Percentiles rank a stretch among this genome's conserved stretches.
phyloP scores from a whole-genome alignment of 1,140 invertebrate genomes.

The Hylaeus volcanicus region DNA sequence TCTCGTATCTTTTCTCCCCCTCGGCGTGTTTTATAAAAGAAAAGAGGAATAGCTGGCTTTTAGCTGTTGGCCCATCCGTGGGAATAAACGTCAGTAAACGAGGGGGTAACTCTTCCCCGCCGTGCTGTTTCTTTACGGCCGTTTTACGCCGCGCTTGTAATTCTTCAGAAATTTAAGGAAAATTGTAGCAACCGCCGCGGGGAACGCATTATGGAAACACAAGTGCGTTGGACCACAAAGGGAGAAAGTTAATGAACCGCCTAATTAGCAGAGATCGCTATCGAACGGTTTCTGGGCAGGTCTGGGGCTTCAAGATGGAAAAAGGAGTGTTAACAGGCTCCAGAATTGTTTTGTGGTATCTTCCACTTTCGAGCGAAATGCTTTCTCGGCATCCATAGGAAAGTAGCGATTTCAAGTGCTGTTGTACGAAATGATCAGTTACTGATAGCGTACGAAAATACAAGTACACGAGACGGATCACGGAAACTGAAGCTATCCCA shows the following conservation, averaged over 20 bases:
- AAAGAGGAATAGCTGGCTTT: slow-evolving; percentile 38
- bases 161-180: not conserved
- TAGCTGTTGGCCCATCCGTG: not conserved
- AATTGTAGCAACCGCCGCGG: not conserved
- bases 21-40: slow-evolving; percentile 29
- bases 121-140: not conserved
- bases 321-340: not conserved
- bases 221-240: not conserved
- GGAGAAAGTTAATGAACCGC: too few relatives aligned
- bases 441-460: too few relatives aligned
- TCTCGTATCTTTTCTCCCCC: not conserved
- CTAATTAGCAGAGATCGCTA: not conserved
- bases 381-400: too few relatives aligned
- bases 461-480: too few relatives aligned
- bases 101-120: slow-evolving; percentile 1
- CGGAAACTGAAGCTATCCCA: too few relatives aligned
- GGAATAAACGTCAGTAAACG: slow-evolving; percentile 28
- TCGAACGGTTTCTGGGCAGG: too few relatives aligned
- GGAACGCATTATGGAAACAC: not conserved
- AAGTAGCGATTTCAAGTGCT: too few relatives aligned
- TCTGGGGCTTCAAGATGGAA: not conserved
- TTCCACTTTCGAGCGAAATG: too few relatives aligned
- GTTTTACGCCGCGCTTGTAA: slow-evolving; percentile 1
- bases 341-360: too few relatives aligned
- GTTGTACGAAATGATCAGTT: too few relatives aligned